Conservation (phyloP, 2,797 vertebrate species). For the Natrix natrix region DNA sequence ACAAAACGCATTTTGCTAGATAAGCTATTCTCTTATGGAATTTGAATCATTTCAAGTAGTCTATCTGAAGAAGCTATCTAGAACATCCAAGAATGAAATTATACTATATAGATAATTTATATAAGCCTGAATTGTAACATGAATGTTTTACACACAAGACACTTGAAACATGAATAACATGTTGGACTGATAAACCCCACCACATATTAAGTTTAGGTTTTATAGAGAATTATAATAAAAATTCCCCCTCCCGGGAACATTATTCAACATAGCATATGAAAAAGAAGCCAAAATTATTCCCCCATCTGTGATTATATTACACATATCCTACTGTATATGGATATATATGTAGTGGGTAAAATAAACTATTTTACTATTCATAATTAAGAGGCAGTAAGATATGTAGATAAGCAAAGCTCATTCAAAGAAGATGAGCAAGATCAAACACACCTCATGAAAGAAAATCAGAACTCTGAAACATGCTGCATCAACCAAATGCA, state of each 20-base stretch:
- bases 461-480: neutral
- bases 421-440: neutral
- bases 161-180: neutral
- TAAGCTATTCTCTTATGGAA: neutral
- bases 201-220: neutral
- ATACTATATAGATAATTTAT: neutral
- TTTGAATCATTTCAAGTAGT: neutral
- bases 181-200: neutral
- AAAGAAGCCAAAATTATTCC: constrained; percentile 16
- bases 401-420: neutral
- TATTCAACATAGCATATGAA: constrained; percentile 14
- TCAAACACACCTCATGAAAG: neutral
- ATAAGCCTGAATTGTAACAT: neutral
- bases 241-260: neutral
- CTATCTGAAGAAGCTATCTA: neutral
- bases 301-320: constrained; percentile 1
- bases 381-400: neutral
- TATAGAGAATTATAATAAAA: constrained; percentile 14
- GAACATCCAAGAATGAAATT: neutral
- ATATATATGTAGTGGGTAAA: neutral
- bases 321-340: neutral
- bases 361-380: neutral
- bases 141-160: neutral
- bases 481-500: constrained; percentile 5
- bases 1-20: neutral